Conservation (phyloP, 2,113 vertebrate species). For the Phylloscopus trochiloides region DNA sequence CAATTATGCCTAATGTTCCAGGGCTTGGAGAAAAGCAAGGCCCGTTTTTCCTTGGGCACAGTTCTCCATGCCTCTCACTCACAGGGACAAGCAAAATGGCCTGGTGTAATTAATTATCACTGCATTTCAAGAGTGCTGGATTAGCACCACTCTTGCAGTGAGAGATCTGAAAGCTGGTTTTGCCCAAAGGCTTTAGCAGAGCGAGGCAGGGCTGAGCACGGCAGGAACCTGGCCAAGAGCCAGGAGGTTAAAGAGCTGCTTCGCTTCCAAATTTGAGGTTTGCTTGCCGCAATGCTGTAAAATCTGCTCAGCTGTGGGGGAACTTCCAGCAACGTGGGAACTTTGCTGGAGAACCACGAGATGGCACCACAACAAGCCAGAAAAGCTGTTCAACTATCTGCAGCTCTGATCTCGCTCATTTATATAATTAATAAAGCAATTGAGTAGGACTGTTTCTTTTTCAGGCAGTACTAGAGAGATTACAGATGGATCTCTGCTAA, state of each 20-base stretch:
- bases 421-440: neutral
- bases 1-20: neutral
- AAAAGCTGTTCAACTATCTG: neutral
- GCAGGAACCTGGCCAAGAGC: neutral
- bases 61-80: neutral
- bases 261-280: neutral
- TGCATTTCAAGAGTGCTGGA: neutral
- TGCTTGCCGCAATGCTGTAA: neutral
- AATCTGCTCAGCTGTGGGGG: neutral
- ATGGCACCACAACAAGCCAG: constrained; percentile 39
- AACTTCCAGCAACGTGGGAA: neutral
- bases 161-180: neutral
- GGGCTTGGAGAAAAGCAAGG: neutral
- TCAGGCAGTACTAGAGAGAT: neutral
- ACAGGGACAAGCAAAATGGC: neutral
- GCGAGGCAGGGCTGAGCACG: neutral
- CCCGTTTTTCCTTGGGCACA: neutral
- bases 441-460: neutral
- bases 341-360: constrained; percentile 45
- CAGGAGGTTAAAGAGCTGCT: neutral
- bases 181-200: neutral
- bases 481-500: constrained; percentile 21
- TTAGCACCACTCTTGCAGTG: neutral
- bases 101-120: neutral
- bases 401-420: neutral